phyloP scores from a whole-genome alignment of 1,140 invertebrate genomes.

The Hylyphantes graminicola region DNA sequence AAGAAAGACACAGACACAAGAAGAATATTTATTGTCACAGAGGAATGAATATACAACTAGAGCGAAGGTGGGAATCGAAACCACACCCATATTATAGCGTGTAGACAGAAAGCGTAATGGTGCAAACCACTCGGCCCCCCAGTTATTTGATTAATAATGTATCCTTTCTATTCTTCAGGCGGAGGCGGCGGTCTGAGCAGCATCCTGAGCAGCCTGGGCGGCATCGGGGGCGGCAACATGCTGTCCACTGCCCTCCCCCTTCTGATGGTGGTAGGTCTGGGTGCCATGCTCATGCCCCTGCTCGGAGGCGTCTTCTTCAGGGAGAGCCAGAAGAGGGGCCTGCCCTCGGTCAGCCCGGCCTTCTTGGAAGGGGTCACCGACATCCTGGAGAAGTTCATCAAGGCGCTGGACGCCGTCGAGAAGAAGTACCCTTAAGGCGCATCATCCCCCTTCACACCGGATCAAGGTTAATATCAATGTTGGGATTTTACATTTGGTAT shows the following conservation, averaged over 20 bases:
- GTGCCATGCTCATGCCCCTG: constrained; percentile 56
- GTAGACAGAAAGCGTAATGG: no score
- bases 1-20: no score
- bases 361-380: constrained; percentile 62
- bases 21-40: no score
- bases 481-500: no score
- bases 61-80: no score
- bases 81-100: no score
- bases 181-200: constrained; percentile 48
- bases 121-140: no score
- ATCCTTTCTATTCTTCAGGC: no score
- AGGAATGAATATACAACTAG: no score
- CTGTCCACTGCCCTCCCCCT: constrained; percentile 51
- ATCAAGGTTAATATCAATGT: no score
- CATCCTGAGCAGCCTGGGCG: constrained; percentile 43
- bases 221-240: constrained; percentile 24
- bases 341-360: constrained; percentile 55
- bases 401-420: constrained; percentile 62
- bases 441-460: not conserved
- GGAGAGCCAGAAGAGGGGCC: constrained; percentile 53
- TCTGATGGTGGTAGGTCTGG: constrained; percentile 51
- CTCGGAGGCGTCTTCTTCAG: constrained; percentile 57
- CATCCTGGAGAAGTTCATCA: constrained; percentile 62
- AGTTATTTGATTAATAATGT: no score
- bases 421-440: constrained; percentile 61